Evolutionary conservation across 2,113 vertebrate genomes (phyloP), one percentile per base, ranked within the genome.

Genomic region (Pitta sordida): DNA sequence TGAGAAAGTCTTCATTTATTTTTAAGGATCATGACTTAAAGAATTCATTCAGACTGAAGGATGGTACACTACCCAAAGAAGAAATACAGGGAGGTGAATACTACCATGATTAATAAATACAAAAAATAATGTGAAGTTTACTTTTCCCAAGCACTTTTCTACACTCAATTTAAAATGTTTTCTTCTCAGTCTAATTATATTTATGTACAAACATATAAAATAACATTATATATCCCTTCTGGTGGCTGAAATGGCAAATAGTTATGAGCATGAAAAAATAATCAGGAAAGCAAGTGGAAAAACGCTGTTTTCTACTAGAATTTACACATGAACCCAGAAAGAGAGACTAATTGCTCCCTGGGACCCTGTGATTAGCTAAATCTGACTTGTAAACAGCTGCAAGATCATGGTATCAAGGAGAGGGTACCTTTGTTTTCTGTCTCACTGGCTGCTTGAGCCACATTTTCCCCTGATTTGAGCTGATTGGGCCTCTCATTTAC

Each of bases 311-410:
- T 91, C 70, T 85, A 59, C 58, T 67, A 63, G 59, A 91, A 91
- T 68, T 92, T 94, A 92, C 82, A 85, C 86, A 91, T 41, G 70
- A 95, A 84, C 82, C 63, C 39, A 92, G 84, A 88, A 93, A 88
- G 76, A 90, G 67, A 94, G 88, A 71, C 81, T 95, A 96, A 96
- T 96, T 95, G 75, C 93, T 96, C 94, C 93, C 94, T 91, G 55
- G 89, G 87, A 96, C 78, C 87, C 82, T 83, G 82, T 89, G 90
- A 93, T 95, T 94, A 95, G 86, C 87, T 92, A 91, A 94, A 94
- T 94, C 91, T 87, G 79, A 94, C 87, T 92, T 92, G 74, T 75
- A 91, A 96, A 94, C 89, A 95, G 92, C 84, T 95, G 93, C 89
- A 95, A 93, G 89, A 95, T 92, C 87, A 63, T 56, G 78, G 49